A percentile compares a stretch with the other conserved stretches of the same genome.
These are phyloP conservation scores for Babyrousa celebensis DNA, from an alignment of 2,797 vertebrate species.

Conservation along the genomic window DNA sequence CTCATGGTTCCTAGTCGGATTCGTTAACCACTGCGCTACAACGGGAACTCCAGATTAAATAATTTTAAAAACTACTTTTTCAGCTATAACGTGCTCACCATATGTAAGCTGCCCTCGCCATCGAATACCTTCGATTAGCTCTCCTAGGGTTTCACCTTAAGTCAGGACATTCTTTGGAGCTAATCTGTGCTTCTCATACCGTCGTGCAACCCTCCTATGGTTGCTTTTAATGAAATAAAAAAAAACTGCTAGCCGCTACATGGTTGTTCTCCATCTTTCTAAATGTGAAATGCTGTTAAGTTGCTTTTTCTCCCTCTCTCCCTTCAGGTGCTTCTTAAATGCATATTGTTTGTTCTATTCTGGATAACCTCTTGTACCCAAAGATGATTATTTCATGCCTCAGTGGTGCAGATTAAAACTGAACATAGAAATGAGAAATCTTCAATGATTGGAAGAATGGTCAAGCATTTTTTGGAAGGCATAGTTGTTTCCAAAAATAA, in stretches of 20 bases:
- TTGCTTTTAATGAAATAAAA: background rate
- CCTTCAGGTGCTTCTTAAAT: background rate
- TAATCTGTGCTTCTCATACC: background rate
- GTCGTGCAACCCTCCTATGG: background rate
- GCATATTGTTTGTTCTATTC: background rate
- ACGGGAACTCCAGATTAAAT: background rate
- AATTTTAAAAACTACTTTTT: background rate
- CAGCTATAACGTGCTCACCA: rapidly evolving
- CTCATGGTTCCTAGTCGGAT: too few species aligned
- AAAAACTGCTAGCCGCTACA: background rate
- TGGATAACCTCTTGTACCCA: rapidly evolving
- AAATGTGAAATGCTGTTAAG: background rate
- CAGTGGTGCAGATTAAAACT: background rate
- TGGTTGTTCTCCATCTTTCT: background rate
- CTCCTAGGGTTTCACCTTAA: background rate
- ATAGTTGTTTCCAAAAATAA: background rate
- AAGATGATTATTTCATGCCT: background rate
- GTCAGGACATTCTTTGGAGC: background rate
- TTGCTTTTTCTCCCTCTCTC: background rate
- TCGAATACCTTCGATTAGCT: background rate
- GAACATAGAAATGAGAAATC: background rate
- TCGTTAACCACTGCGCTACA: too few species aligned
- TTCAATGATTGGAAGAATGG: background rate
- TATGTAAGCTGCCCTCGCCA: background rate
- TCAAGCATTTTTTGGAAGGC: background rate